These are phyloP conservation scores for Temnothorax curvispinosus DNA, from an alignment of 1,140 invertebrate species.

Conservation along the genomic window DNA sequence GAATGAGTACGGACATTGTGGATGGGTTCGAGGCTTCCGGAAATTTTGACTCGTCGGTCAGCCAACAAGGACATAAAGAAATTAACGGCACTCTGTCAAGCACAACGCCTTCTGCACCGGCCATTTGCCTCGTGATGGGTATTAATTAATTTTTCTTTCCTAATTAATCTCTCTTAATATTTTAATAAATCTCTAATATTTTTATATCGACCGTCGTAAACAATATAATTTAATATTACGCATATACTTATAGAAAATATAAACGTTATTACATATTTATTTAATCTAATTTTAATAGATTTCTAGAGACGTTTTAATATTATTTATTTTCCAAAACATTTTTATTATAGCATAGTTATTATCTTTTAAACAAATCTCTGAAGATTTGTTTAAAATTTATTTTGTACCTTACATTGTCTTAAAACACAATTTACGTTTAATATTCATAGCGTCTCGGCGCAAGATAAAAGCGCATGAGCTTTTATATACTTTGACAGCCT, in stretches of 20 bases:
- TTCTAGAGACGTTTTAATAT: not conserved
- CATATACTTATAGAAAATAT: not conserved
- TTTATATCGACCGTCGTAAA: not conserved
- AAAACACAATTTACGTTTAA: not conserved
- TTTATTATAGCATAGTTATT: not conserved
- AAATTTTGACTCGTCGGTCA: conserved; percentile 65
- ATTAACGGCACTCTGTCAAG: conserved; percentile 67
- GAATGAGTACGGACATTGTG: conserved; percentile 58
- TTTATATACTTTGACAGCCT: not conserved
- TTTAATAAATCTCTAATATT: not conserved
- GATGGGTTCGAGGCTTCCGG: conserved; percentile 76
- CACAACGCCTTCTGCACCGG: conserved; percentile 60
- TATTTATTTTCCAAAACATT: not conserved
- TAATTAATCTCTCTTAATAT: not conserved
- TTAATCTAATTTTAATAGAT: not conserved
- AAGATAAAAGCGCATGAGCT: conserved; percentile 8
- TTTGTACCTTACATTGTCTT: not conserved
- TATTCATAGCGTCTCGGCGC: conserved; percentile 7
- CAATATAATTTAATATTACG: not conserved
- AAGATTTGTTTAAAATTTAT: not conserved
- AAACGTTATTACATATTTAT: not conserved
- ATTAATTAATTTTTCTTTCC: conserved; percentile 42
- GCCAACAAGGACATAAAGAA: conserved; percentile 65
- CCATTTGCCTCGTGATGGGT: conserved; percentile 82
- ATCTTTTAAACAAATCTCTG: not conserved